Percentiles rank a stretch among this genome's conserved stretches.
These are phyloP conservation scores for Noctua pronuba DNA, from an alignment of 2,888 invertebrate species.

Conservation along the genomic window DNA sequence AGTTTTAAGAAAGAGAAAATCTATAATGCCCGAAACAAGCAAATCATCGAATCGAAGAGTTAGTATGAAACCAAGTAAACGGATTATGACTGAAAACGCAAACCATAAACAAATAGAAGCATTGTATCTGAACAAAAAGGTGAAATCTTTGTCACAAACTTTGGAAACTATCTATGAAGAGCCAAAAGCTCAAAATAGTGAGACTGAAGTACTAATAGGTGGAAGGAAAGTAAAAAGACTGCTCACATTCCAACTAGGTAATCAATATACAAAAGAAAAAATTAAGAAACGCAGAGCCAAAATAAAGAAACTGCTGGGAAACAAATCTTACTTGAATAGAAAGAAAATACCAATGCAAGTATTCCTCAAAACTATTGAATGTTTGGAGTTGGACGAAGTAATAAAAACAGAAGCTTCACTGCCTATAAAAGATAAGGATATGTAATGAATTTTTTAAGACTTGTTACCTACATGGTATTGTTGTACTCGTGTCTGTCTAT, in stretches of 20 bases:
- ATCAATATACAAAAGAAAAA: conserved; percentile 89
- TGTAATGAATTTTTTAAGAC: conserved; percentile 56
- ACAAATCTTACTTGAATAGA: conserved; percentile 87
- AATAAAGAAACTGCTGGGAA: conserved; percentile 90
- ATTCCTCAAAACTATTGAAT: conserved; percentile 90
- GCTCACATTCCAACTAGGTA: conserved; percentile 89
- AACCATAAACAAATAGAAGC: conserved; percentile 88
- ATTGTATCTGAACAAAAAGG: conserved; percentile 90
- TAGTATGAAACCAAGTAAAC: conserved; percentile 87
- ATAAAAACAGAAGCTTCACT: conserved; percentile 77
- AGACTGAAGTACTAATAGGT: conserved; percentile 85
- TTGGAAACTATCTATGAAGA: conserved; percentile 92
- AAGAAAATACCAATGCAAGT: conserved; percentile 90
- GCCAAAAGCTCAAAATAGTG: conserved; percentile 85
- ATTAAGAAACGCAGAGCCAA: conserved; percentile 90
- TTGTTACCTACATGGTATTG: conserved; percentile 74
- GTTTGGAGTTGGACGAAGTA: conserved; percentile 86
- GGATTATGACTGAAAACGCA: conserved; percentile 80
- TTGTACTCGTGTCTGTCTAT: conserved; percentile 38
- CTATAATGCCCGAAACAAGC: conserved; percentile 77
- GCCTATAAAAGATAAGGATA: conserved; percentile 67
- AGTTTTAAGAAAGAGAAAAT: conserved; percentile 84
- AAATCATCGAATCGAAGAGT: conserved; percentile 87
- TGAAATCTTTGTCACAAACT: conserved; percentile 88
- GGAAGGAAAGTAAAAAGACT: conserved; percentile 90